Evolutionary conservation across 1,140 invertebrate genomes (phyloP).

Genomic region (Cotesia typhae): DNA sequence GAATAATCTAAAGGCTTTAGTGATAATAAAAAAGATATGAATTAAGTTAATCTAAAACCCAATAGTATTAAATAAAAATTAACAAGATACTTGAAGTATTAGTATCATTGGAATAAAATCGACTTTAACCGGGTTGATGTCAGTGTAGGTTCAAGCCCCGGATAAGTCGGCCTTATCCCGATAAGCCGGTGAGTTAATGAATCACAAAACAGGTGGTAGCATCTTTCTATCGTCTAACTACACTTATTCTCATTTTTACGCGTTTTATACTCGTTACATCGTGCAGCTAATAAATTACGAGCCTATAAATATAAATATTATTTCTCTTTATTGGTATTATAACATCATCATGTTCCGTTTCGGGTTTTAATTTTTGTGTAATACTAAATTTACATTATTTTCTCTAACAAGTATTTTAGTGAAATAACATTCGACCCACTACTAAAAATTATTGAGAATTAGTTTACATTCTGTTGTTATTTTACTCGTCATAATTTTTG

Average conservation of each 20-base stretch:
- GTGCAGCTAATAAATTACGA: too few species aligned
- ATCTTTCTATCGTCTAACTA: constrained; percentile 21
- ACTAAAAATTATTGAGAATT: too few species aligned
- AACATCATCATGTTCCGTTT: background rate
- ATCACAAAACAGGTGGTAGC: constrained; percentile 67
- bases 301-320: too few species aligned
- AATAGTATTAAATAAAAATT: constrained; percentile 30
- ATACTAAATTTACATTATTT: too few species aligned
- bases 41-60: background rate
- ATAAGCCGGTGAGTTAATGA: constrained; percentile 68
- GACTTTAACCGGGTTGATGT: constrained; percentile 64
- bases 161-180: constrained; percentile 67
- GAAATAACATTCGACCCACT: too few species aligned
- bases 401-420: too few species aligned
- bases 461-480: too few species aligned
- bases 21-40: constrained; percentile 3
- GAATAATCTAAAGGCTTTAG: too few species aligned
- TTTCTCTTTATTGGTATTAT: background rate
- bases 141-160: constrained; percentile 56
- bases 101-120: constrained; percentile 66
- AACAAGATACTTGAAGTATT: constrained; percentile 55
- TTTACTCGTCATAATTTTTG: too few species aligned
- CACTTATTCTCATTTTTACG: background rate
- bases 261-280: background rate
- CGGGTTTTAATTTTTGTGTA: too few species aligned